Evolutionary conservation across 2,113 vertebrate genomes (phyloP).

Genomic region (Indicator maculatus): DNA sequence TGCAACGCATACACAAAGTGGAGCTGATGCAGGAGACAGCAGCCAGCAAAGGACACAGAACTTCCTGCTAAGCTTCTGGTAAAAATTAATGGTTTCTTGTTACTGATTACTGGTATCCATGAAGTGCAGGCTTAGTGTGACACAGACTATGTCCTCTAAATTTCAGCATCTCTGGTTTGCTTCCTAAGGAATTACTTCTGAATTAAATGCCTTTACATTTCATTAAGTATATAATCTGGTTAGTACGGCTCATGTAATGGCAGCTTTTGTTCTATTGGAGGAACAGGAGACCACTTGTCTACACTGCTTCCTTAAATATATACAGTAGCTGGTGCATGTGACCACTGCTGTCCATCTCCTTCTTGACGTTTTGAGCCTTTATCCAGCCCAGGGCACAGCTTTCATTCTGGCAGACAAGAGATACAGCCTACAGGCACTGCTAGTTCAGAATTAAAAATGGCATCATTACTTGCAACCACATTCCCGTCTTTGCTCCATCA

Average conservation of each 20-base stretch:
- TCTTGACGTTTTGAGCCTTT: neutral
- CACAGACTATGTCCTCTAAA: neutral
- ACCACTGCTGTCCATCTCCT: neutral
- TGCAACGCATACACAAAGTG: neutral
- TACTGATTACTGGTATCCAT: neutral
- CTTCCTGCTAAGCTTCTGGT: neutral
- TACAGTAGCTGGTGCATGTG: neutral
- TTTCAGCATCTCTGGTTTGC: neutral
- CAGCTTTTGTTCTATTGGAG: slow-evolving; percentile 8
- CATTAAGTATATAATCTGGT: slow-evolving; percentile 14
- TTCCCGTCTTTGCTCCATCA: neutral
- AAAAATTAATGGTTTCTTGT: neutral
- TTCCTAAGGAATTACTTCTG: neutral
- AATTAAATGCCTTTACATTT: slow-evolving; percentile 15
- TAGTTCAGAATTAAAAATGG: neutral
- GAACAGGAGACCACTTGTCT: neutral
- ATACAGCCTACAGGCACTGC: neutral
- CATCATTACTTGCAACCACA: neutral
- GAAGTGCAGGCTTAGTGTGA: neutral
- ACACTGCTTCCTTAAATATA: neutral
- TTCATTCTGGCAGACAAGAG: neutral
- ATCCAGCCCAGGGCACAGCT: neutral
- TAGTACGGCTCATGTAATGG: neutral
- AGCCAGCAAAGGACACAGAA: neutral
- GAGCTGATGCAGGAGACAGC: neutral